phyloP scores from a whole-genome alignment of 2,797 vertebrate genomes.

The Chelon labrosus region DNA sequence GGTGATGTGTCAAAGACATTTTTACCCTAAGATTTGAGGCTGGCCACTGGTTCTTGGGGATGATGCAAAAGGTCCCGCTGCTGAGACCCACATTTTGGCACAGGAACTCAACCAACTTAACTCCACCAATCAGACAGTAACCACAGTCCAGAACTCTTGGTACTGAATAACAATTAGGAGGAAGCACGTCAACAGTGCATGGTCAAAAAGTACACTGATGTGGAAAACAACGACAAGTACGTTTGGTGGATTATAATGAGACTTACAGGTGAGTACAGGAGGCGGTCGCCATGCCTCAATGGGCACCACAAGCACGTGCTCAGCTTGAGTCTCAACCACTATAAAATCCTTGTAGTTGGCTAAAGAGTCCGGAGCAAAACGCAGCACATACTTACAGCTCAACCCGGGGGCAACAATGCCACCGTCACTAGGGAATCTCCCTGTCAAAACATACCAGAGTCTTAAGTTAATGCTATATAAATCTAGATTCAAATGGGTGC shows the following conservation, averaged over 20 bases:
- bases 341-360: slow-evolving; percentile 91
- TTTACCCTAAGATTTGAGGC: slow-evolving; percentile 86
- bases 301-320: slow-evolving; percentile 86
- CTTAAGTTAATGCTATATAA: background rate
- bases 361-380: slow-evolving; percentile 90
- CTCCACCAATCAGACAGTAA: slow-evolving; percentile 90
- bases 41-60: slow-evolving; percentile 89
- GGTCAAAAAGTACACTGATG: background rate
- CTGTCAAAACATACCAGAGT: slow-evolving; percentile 71
- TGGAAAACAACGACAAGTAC: background rate
- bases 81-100: slow-evolving; percentile 91
- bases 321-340: slow-evolving; percentile 88
- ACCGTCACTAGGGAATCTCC: slow-evolving; percentile 92
- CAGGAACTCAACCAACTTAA: slow-evolving; percentile 83
- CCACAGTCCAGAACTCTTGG: slow-evolving; percentile 90
- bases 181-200: background rate
- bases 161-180: slow-evolving; percentile 78
- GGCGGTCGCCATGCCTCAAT: slow-evolving; percentile 88
- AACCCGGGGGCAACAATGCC: slow-evolving; percentile 94
- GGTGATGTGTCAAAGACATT: background rate
- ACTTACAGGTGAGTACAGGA: slow-evolving; percentile 91
- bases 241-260: background rate
- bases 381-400: slow-evolving; percentile 91
- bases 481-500: background rate
- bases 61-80: slow-evolving; percentile 89